phyloP scores from a whole-genome alignment of 2,113 vertebrate species.

The Picathartes gymnocephalus region DNA sequence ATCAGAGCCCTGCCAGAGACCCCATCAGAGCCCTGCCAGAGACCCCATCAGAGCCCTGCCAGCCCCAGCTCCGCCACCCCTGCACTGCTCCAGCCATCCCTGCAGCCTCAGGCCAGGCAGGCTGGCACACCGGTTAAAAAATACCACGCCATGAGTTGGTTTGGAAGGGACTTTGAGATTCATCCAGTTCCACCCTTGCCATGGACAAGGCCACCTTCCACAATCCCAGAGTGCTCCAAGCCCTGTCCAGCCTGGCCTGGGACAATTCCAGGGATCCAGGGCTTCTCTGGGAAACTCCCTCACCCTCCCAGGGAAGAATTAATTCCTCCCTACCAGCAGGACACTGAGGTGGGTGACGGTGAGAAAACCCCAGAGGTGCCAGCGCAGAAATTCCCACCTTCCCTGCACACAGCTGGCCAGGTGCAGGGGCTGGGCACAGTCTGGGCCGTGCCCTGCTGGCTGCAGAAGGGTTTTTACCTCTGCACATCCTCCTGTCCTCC shows the following conservation, averaged over 20 bases:
- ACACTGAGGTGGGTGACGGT: background rate
- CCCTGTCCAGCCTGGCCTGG: background rate
- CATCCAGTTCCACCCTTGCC: background rate
- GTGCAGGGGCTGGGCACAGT: too few relatives aligned
- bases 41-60: too few relatives aligned
- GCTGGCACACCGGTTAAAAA: background rate
- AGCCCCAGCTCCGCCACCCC: background rate
- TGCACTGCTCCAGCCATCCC: background rate
- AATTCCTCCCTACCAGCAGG: background rate
- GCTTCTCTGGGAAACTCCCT: background rate
- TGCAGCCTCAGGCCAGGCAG: background rate
- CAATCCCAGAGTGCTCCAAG: background rate
- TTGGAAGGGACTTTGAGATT: background rate
- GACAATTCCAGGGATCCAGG: background rate
- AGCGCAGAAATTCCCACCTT: background rate
- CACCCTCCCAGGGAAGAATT: background rate
- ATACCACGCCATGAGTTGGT: rapidly evolving
- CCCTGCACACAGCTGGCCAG: rapidly evolving
- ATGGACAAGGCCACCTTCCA: background rate
- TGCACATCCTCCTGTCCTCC: constrained; percentile 90
- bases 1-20: background rate
- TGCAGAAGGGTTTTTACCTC: constrained; percentile 73
- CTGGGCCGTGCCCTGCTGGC: background rate
- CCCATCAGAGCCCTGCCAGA: too few relatives aligned
- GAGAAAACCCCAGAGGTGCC: background rate